phyloP scores from a whole-genome alignment of 2,113 vertebrate genomes.

The Phoxinus phoxinus region DNA sequence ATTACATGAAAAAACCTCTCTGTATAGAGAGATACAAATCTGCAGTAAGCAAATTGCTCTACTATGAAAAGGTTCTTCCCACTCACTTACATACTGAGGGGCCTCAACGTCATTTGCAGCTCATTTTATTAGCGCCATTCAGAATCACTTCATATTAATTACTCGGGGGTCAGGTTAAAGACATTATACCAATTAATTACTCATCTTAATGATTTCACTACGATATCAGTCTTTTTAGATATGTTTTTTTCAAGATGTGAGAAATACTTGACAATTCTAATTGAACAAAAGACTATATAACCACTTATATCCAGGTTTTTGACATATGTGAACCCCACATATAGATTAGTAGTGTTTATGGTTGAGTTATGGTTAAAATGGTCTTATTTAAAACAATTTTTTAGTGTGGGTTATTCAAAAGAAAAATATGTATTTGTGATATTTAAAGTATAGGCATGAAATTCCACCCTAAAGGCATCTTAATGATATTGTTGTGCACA shows the following conservation, averaged over 20 bases:
- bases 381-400: neutral
- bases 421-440: neutral
- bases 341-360: neutral
- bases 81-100: slow-evolving; percentile 13
- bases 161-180: slow-evolving; percentile 23
- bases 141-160: slow-evolving; percentile 44
- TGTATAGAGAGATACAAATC: neutral
- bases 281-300: neutral
- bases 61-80: neutral
- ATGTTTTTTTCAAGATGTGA: neutral
- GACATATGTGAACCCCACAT: neutral
- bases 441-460: neutral
- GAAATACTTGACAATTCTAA: neutral
- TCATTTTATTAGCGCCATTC: slow-evolving; percentile 48
- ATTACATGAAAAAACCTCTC: neutral
- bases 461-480: neutral
- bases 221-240: neutral
- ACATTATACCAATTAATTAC: slow-evolving; percentile 32
- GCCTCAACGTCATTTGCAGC: slow-evolving; percentile 35
- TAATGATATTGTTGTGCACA: neutral
- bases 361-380: neutral
- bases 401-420: neutral
- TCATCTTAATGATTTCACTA: slow-evolving; percentile 21
- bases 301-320: neutral
- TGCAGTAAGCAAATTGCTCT: neutral